A percentile compares a stretch with the other conserved stretches of the same genome.
These are phyloP conservation scores for Coptotermes formosanus DNA, from an alignment of 1,140 invertebrate genomes.

Conservation along the genomic window DNA sequence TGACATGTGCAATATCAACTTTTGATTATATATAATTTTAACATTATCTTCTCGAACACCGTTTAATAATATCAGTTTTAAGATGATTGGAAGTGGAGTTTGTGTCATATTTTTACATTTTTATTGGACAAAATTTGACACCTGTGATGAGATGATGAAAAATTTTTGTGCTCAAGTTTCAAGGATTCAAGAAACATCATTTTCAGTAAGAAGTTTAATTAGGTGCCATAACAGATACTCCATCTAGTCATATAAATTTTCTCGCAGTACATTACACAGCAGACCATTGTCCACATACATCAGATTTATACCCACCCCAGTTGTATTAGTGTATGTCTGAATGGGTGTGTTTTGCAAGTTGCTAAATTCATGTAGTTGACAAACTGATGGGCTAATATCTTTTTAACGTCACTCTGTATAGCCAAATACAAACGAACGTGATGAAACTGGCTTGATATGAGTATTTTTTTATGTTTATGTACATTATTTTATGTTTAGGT, in stretches of 20 bases:
- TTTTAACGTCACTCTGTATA: not conserved
- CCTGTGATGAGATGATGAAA: too few species aligned
- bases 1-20: too few species aligned
- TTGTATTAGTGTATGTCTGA: not conserved
- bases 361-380: not conserved
- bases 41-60: too few species aligned
- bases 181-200: too few species aligned
- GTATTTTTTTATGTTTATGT: not conserved
- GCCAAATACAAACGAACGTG: not conserved
- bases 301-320: not conserved
- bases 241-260: not conserved
- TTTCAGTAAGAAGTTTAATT: not conserved
- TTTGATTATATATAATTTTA: too few species aligned
- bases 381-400: not conserved
- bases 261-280: not conserved
- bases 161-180: too few species aligned
- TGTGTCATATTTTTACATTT: too few species aligned
- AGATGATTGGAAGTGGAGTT: too few species aligned
- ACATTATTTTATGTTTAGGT: not conserved
- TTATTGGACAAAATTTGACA: too few species aligned
- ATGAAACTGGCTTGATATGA: not conserved
- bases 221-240: not conserved
- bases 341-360: not conserved
- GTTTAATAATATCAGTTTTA: too few species aligned
- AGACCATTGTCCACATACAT: not conserved